Percentiles rank a stretch among this genome's conserved stretches.
phyloP scores from a whole-genome alignment of 2,888 invertebrate genomes.

The Limnephilus rhombicus region DNA sequence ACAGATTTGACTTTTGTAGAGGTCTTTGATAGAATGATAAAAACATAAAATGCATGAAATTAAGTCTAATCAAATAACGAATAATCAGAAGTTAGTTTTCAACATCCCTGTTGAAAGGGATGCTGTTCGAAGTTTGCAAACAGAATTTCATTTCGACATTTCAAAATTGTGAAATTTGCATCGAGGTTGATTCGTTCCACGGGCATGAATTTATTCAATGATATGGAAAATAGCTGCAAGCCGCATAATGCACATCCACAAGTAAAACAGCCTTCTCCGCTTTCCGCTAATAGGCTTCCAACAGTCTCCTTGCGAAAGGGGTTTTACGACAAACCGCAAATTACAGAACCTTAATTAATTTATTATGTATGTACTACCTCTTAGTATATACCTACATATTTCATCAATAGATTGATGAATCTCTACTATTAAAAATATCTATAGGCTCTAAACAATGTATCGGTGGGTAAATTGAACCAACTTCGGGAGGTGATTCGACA shows the following conservation, averaged over 20 bases:
- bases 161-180: constrained; percentile 27
- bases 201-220: constrained; percentile 39
- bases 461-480: too few species aligned
- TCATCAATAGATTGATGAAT: too few species aligned
- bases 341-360: background rate
- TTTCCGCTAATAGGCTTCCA: background rate
- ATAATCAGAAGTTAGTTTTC: background rate
- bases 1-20: too few species aligned
- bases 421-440: too few species aligned
- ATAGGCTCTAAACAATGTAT: too few species aligned
- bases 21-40: too few species aligned
- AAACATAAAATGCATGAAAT: too few species aligned
- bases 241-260: background rate
- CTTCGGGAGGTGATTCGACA: too few species aligned
- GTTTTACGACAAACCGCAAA: background rate
- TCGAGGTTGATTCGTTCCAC: background rate
- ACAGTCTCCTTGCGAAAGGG: background rate
- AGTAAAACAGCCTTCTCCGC: background rate
- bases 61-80: background rate
- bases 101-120: background rate
- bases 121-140: background rate
- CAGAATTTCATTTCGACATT: constrained; percentile 11
- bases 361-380: too few species aligned
- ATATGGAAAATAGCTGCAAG: constrained; percentile 26
- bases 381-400: too few species aligned